These are phyloP conservation scores for Amphilophus citrinellus DNA, from an alignment of 2,113 vertebrate genomes.

Conservation along the genomic window DNA sequence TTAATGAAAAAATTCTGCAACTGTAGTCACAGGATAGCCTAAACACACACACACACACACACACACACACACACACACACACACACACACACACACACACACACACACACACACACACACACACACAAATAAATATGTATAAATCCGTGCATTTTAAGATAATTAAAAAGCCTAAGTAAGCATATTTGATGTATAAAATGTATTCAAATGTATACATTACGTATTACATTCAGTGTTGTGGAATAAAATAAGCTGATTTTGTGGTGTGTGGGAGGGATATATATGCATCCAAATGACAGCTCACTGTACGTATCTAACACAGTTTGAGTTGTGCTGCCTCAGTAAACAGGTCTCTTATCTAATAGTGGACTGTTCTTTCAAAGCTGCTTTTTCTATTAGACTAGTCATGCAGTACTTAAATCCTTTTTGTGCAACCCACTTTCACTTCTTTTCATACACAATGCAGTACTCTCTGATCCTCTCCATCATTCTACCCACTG, in stretches of 20 bases:
- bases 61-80: too few relatives aligned
- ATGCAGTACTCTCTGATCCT: conserved; percentile 64
- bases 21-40: neutral
- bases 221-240: neutral
- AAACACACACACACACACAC: too few relatives aligned
- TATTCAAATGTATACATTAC: neutral
- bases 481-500: conserved; percentile 75
- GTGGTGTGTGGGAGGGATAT: conserved; percentile 12
- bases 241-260: conserved; percentile 9
- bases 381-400: conserved; percentile 60
- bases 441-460: conserved; percentile 74
- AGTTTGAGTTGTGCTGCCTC: conserved; percentile 37
- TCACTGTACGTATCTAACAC: conserved; percentile 20
- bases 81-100: too few relatives aligned
- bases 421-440: conserved; percentile 74
- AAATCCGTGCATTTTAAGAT: neutral
- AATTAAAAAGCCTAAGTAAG: neutral
- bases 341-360: conserved; percentile 67
- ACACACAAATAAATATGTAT: too few relatives aligned
- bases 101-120: too few relatives aligned
- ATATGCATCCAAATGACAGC: conserved; percentile 33
- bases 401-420: conserved; percentile 71
- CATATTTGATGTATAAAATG: neutral
- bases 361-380: conserved; percentile 59
- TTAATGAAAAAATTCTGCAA: neutral